phyloP scores from a whole-genome alignment of 2,113 vertebrate species.

The Carassius auratus region DNA sequence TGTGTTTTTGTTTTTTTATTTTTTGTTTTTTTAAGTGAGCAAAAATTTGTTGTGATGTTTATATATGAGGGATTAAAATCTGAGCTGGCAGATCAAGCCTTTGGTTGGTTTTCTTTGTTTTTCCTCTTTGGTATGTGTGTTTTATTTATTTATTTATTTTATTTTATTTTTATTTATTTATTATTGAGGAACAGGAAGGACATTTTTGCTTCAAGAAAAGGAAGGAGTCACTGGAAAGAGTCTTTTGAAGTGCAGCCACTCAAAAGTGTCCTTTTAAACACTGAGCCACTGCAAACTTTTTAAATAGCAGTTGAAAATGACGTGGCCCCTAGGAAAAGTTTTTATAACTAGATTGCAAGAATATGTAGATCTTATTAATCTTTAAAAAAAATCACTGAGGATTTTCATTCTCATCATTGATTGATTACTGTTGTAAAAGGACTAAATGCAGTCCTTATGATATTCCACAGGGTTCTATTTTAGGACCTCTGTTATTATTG shows the following conservation, averaged over 20 bases:
- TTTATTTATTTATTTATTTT: too few species aligned
- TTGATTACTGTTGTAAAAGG: not conserved
- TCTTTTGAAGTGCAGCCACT: not conserved
- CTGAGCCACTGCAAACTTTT: not conserved
- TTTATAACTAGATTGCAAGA: not conserved
- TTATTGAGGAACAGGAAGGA: not conserved
- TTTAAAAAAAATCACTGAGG: not conserved
- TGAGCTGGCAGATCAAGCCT: not conserved
- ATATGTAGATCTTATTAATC: too few species aligned
- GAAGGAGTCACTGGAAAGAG: not conserved
- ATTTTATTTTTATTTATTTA: not conserved
- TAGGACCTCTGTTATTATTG: not conserved
- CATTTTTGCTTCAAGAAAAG: not conserved
- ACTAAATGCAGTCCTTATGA: not conserved
- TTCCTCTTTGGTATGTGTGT: too few species aligned
- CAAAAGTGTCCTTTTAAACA: not conserved
- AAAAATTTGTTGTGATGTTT: not conserved
- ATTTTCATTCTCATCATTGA: too few species aligned
- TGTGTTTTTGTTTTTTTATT: not conserved
- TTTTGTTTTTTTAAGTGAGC: not conserved
- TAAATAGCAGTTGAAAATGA: not conserved
- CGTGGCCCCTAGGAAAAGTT: not conserved
- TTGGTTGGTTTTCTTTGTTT: not conserved
- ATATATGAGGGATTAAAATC: conserved; percentile 21
- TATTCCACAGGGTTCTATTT: not conserved